phyloP scores from a whole-genome alignment of 2,113 vertebrate species.

The Geococcyx californianus region DNA sequence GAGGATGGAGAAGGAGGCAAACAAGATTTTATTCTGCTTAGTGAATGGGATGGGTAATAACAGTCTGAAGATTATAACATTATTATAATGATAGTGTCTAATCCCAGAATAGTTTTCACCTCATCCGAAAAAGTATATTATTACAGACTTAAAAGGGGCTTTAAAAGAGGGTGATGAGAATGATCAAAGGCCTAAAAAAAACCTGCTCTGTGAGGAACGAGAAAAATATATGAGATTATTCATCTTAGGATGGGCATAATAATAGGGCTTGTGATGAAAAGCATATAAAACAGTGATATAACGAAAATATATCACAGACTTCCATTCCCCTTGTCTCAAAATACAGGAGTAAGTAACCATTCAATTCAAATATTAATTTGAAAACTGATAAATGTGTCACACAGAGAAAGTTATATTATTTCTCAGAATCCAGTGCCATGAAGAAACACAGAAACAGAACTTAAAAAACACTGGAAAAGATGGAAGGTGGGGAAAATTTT shows the following conservation, averaged over 20 bases:
- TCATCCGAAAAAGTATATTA: constrained; percentile 18
- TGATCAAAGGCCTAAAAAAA: constrained; percentile 48
- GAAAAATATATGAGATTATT: constrained; percentile 8
- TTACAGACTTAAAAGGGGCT: constrained; percentile 41
- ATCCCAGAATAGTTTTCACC: constrained; percentile 32
- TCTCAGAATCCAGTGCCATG: background rate
- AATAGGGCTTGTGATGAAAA: constrained; percentile 23
- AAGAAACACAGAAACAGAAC: background rate
- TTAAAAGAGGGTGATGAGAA: constrained; percentile 42
- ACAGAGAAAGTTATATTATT: background rate
- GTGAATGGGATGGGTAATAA: background rate
- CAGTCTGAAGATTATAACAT: background rate
- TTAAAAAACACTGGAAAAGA: background rate
- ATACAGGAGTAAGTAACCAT: background rate
- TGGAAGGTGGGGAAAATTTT: background rate
- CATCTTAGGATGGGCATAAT: background rate
- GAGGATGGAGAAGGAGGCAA: background rate
- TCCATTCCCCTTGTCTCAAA: background rate
- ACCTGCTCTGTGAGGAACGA: background rate
- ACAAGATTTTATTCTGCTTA: background rate
- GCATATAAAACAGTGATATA: constrained; percentile 19
- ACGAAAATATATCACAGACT: constrained; percentile 39
- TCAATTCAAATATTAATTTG: constrained; percentile 24
- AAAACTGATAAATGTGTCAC: background rate
- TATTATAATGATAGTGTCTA: constrained; percentile 40